Percentiles rank a stretch among this genome's conserved stretches.
Evolutionary conservation across 2,888 invertebrate genomes (phyloP).

Genomic region (Hypomecis punctinalis): DNA sequence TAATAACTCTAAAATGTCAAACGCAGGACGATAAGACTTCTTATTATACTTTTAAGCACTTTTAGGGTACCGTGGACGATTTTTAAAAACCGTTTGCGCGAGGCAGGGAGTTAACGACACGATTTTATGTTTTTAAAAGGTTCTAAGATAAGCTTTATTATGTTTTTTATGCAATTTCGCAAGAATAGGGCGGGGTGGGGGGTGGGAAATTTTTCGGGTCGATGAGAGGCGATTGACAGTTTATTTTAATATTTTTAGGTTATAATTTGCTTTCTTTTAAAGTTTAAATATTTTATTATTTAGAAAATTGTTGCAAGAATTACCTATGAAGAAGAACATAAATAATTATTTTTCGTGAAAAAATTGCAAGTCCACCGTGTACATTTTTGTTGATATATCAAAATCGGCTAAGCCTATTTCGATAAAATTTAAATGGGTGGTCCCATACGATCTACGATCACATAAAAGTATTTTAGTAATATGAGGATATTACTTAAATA

Average conservation of each 20-base stretch:
- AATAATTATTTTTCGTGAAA: too few relatives aligned
- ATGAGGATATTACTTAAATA: background rate
- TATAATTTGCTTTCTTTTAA: too few relatives aligned
- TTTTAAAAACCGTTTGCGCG: slow-evolving; percentile 34
- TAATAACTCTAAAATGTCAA: slow-evolving; percentile 38
- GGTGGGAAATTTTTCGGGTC: slow-evolving; percentile 7
- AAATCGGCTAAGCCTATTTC: too few relatives aligned
- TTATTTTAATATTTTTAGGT: background rate
- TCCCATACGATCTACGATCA: too few relatives aligned
- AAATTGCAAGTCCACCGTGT: too few relatives aligned
- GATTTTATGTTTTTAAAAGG: slow-evolving; percentile 32
- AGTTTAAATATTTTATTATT: too few relatives aligned
- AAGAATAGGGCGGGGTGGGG: slow-evolving; percentile 17
- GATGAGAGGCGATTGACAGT: background rate
- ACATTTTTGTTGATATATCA: too few relatives aligned
- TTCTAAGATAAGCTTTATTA: slow-evolving; percentile 27
- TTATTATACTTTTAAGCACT: slow-evolving; percentile 46
- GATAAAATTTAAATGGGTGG: too few relatives aligned
- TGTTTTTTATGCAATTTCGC: slow-evolving; percentile 22
- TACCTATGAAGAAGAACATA: too few relatives aligned
- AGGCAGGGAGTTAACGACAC: slow-evolving; percentile 35
- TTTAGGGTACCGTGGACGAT: slow-evolving; percentile 44
- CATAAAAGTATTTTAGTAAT: background rate
- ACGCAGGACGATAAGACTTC: slow-evolving; percentile 38
- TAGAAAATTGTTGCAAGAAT: too few relatives aligned